A percentile compares a stretch with the other conserved stretches of the same genome.
Evolutionary conservation across 2,888 invertebrate genomes (phyloP).

Genomic region (Trissonchulus sp.): DNA sequence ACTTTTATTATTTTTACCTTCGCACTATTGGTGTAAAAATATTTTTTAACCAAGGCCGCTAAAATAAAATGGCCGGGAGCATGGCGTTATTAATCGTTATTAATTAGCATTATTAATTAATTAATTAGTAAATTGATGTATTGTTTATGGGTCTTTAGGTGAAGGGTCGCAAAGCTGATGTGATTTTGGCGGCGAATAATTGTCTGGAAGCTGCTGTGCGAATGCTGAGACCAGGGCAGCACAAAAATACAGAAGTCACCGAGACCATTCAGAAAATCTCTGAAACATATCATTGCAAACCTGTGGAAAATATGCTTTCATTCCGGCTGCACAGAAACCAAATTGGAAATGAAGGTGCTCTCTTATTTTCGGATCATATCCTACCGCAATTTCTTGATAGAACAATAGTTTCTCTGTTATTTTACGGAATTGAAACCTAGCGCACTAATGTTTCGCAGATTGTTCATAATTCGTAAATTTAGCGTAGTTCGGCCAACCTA

Average conservation of each 20-base stretch:
- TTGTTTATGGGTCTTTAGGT: conserved; percentile 59
- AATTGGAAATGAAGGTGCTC: conserved; percentile 33
- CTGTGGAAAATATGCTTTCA: conserved; percentile 73
- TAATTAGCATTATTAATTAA: conserved; percentile 1
- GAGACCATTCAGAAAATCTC: conserved; percentile 75
- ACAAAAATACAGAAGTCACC: conserved; percentile 46
- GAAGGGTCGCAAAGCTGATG: conserved; percentile 85
- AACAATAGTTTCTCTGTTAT: no score
- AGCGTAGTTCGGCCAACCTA: no score
- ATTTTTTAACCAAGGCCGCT: no score
- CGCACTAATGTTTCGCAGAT: no score
- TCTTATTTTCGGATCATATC: no score
- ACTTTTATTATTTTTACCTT: background rate
- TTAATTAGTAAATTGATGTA: conserved; percentile 4
- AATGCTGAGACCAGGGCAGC: conserved; percentile 73
- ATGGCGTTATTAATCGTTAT: background rate
- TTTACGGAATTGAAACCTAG: no score
- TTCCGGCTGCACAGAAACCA: conserved; percentile 72
- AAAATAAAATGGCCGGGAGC: no score
- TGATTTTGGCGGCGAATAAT: conserved; percentile 84
- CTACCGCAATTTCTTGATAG: no score
- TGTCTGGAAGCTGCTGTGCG: conserved; percentile 91
- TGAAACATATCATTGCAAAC: conserved; percentile 88
- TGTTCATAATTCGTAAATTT: no score
- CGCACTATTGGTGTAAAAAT: no score